phyloP scores from a whole-genome alignment of 64 coral and sea anemone genomes.

The Dendrophyllia cribrosa region DNA sequence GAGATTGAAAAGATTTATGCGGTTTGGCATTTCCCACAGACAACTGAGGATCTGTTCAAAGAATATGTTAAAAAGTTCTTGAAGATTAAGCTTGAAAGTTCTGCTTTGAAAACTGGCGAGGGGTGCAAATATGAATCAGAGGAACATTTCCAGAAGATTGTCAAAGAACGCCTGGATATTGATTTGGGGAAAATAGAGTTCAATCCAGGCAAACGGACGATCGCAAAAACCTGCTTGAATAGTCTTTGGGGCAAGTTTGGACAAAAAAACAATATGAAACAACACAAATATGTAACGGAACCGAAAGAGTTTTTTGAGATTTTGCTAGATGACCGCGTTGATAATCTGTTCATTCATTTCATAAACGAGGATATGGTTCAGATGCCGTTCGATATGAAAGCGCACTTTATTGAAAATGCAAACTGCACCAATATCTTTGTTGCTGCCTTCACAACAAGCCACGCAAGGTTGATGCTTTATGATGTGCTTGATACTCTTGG shows the following conservation, averaged over 20 bases:
- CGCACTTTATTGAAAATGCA: not conserved
- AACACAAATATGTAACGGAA: not conserved
- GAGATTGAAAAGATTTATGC: not conserved
- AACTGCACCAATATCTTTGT: not conserved
- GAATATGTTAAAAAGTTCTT: not conserved
- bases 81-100: not conserved
- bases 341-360: not conserved
- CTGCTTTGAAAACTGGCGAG: not conserved
- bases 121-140: not conserved
- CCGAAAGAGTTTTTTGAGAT: not conserved
- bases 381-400: not conserved
- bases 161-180: not conserved
- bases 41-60: not conserved
- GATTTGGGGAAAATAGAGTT: not conserved
- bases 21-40: not conserved
- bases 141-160: not conserved
- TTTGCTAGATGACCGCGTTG: not conserved
- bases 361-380: not conserved
- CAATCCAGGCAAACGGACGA: not conserved
- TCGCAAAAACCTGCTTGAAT: not conserved
- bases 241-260: conserved; percentile 13
- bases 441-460: not conserved
- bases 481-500: not conserved
- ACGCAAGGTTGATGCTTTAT: not conserved
- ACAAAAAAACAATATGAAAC: not conserved